Base-by-base conservation (phyloP, 2,888 invertebrate species). In the Drosophila barbarae region DNA sequence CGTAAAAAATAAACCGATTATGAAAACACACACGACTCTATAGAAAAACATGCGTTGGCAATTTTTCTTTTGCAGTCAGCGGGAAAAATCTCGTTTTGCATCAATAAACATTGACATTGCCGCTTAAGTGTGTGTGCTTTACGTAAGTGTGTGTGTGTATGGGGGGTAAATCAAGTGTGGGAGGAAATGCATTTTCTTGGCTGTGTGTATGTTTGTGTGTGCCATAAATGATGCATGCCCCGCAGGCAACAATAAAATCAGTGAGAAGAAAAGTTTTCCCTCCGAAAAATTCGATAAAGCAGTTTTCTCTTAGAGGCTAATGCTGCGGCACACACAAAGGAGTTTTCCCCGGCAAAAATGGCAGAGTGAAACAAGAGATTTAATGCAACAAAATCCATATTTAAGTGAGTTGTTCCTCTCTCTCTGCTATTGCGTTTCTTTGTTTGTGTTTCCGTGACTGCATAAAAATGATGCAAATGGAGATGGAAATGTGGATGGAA, bases 101-200 rank as follows among this genome's bases (percentile, higher is more conserved):
- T 84, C 82, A 72, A 81, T 74, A 84, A 84, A 80, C 84, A 76
- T 85, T 84, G 85, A 64, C 80, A 72, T 84, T 83, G 76, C 63
- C 52, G 67, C 46, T 66, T 36, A 28, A 58, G 64, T 55, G 38
- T 42, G 50, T 39, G 60, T 49, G 53, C 42, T 7, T 41, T 28
- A 49, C 39, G 50, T 39, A 8, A 54, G 44, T 65, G 13, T 35
- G 34, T 2, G 23, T 30, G 13, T 38, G 21, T 18, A 18, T 15
- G 39, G 54, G n/a, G 41, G 41, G 60, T 51, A 77, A 76, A 72
- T 72, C 72, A 65, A 55, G 52, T 54, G 51, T 59, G 39, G 50
- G 44, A 67, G 41, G 51, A 65, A 55, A 70, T 67, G 58, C 72
- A 71, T 56, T 77, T 56, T 46, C 61, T 46, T 28, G 36, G 50